A percentile compares a stretch with the other conserved stretches of the same genome.
phyloP scores from a whole-genome alignment of 2,797 vertebrate genomes.

The Amphiprion clarkii region DNA sequence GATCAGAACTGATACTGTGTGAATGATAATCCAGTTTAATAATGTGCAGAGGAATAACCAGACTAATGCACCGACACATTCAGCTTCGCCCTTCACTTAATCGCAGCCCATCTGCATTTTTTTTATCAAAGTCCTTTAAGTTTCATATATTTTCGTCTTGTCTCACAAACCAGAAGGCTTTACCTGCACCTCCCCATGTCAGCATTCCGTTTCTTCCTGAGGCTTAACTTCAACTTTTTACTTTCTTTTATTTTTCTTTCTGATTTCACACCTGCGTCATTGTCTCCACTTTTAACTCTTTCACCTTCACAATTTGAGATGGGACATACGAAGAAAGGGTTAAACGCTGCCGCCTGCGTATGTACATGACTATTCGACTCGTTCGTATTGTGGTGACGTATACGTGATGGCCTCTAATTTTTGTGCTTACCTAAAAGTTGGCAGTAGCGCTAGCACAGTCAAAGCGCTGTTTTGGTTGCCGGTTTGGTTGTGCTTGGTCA shows the following conservation, averaged over 20 bases:
- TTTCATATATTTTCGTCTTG: conserved; percentile 74
- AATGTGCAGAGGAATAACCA: conserved; percentile 35
- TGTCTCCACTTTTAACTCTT: conserved; percentile 77
- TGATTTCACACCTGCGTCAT: conserved; percentile 70
- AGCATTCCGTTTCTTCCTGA: conserved; percentile 58
- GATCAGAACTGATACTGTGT: conserved; percentile 21
- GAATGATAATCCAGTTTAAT: conserved; percentile 5
- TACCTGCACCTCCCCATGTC: conserved; percentile 37
- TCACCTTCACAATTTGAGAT: conserved; percentile 46
- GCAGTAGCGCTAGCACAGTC: not conserved
- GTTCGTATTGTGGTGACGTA: conserved; percentile 71
- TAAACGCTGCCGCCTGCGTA: conserved; percentile 52
- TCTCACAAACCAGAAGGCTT: conserved; percentile 49
- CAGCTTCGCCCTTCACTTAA: conserved; percentile 76
- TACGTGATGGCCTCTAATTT: conserved; percentile 37
- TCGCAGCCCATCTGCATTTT: conserved; percentile 75
- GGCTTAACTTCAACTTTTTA: conserved; percentile 68
- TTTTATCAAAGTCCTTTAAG: conserved; percentile 76
- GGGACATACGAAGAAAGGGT: conserved; percentile 41
- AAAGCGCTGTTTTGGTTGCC: not conserved
- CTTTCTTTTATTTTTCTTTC: conserved; percentile 31
- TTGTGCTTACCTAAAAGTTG: conserved; percentile 3
- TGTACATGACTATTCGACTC: conserved; percentile 46
- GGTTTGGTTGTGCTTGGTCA: not conserved
- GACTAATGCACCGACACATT: conserved; percentile 51